A percentile compares a stretch with the other conserved stretches of the same genome.
phyloP scores from a whole-genome alignment of 2,797 vertebrate genomes.

The Falco concolor region DNA sequence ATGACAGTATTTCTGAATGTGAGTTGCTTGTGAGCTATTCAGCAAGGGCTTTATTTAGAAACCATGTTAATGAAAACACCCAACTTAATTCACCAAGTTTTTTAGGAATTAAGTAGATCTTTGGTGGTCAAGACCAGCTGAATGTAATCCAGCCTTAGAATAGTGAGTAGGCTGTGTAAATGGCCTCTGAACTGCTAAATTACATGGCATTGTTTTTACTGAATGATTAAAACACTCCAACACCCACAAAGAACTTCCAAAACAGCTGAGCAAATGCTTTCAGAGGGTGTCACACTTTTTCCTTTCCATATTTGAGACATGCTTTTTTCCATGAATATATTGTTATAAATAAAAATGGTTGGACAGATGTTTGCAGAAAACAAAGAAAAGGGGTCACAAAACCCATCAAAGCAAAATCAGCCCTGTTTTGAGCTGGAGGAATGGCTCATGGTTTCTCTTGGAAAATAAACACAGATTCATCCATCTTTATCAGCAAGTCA shows the following conservation, averaged over 20 bases:
- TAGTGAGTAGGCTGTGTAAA: slow-evolving; percentile 24
- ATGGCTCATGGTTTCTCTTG: not conserved
- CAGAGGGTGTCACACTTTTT: slow-evolving; percentile 36
- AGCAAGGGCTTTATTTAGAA: not conserved
- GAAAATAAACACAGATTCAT: not conserved
- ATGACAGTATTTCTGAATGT: not conserved
- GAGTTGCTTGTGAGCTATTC: not conserved
- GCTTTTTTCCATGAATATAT: not conserved
- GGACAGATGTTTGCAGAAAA: not conserved
- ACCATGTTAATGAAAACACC: not conserved
- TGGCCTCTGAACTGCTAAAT: slow-evolving; percentile 32
- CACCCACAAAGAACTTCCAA: slow-evolving; percentile 51
- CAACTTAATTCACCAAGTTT: not conserved
- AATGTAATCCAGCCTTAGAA: not conserved
- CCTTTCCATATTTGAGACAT: slow-evolving; percentile 47
- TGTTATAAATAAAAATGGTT: not conserved
- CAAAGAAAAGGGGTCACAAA: not conserved
- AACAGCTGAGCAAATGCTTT: slow-evolving; percentile 42
- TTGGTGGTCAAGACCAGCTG: slow-evolving; percentile 5
- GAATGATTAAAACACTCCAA: slow-evolving; percentile 60
- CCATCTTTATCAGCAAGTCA: not conserved
- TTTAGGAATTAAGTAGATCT: not conserved
- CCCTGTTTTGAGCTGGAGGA: not conserved
- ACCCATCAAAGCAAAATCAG: not conserved
- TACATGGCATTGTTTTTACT: slow-evolving; percentile 52